Conservation (phyloP, 2,113 vertebrate species). For the Coptodon rendalli region DNA sequence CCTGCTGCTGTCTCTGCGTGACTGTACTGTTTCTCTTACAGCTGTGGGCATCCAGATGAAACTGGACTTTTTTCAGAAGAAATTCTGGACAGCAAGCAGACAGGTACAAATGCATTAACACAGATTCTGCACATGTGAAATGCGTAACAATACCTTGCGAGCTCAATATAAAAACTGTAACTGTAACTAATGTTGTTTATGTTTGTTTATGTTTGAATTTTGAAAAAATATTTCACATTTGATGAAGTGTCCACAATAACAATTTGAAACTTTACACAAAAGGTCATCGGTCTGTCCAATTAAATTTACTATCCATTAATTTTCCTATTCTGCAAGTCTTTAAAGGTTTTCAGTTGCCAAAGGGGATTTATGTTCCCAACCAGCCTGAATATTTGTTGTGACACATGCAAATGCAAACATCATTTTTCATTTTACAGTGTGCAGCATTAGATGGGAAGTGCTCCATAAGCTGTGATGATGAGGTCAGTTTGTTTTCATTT, state of each 20-base stretch:
- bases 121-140: neutral
- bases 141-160: accelerated
- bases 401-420: neutral
- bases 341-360: neutral
- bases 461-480: constrained; percentile 94
- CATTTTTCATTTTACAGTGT: constrained; percentile 72
- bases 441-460: constrained; percentile 91
- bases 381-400: neutral
- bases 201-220: neutral
- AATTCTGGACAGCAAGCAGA: constrained; percentile 98
- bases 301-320: neutral
- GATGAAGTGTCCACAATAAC: neutral
- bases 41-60: constrained; percentile 99
- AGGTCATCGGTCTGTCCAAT: neutral
- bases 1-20: neutral
- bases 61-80: constrained; percentile 96
- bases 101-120: constrained; percentile 74
- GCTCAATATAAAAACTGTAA: neutral
- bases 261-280: neutral
- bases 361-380: neutral
- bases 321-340: accelerated
- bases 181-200: neutral
- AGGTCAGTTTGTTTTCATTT: constrained; percentile 71
- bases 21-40: constrained; percentile 69
- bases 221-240: neutral